Percentiles rank a stretch among this genome's conserved stretches.
Conservation (phyloP, 30 jellyfish, hydroid and myxozoan species). For the Rhopilema esculentum region DNA sequence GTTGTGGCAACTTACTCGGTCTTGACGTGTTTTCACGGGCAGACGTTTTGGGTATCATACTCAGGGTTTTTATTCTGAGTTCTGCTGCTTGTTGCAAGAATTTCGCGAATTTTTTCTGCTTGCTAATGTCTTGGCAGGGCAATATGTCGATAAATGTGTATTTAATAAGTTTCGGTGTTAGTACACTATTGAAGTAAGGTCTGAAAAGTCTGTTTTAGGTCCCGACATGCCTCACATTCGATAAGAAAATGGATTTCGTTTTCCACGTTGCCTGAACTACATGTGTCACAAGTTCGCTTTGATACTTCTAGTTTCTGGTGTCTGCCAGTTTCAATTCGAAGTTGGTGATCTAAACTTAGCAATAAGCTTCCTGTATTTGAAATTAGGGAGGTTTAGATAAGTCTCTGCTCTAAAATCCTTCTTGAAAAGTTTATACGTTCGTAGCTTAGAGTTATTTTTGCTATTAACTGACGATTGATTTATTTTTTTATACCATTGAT, state of each 20-base stretch:
- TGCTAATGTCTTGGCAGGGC: conserved; percentile 24
- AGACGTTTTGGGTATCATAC: background rate
- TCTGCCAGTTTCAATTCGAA: too few species aligned
- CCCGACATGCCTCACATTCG: conserved; percentile 11
- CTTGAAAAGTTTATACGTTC: conserved; percentile 20
- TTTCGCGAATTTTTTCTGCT: conserved; percentile 15
- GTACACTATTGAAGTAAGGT: conserved; percentile 8
- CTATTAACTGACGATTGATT: conserved; percentile 7
- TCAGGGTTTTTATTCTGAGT: conserved; percentile 23
- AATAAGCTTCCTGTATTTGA: too few species aligned
- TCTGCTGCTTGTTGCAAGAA: conserved; percentile 47
- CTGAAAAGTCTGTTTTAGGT: background rate
- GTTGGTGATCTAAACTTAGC: too few species aligned
- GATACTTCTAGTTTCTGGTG: too few species aligned
- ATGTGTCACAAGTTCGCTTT: background rate
- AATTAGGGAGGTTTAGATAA: too few species aligned
- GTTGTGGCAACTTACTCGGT: background rate
- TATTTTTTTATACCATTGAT: background rate
- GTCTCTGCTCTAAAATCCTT: conserved; percentile 32
- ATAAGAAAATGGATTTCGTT: conserved; percentile 3
- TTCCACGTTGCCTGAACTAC: background rate
- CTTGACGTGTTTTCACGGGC: background rate
- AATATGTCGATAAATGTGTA: conserved; percentile 12
- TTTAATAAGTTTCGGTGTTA: background rate
- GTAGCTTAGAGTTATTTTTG: conserved; percentile 38